phyloP scores from a whole-genome alignment of 2,888 invertebrate genomes.

The Mimachlamys varia region DNA sequence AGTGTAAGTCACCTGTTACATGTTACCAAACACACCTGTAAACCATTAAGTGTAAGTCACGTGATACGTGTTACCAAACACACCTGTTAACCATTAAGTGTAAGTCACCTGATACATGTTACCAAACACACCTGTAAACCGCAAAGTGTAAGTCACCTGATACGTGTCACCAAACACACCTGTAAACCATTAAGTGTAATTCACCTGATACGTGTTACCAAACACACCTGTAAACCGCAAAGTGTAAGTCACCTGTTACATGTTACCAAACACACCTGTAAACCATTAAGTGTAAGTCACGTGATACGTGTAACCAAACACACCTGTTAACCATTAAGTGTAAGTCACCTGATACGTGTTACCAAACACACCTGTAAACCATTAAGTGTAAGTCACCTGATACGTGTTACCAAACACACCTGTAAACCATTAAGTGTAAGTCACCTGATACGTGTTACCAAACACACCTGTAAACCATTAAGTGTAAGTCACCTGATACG shows the following conservation, averaged over 20 bases:
- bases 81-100: too few relatives aligned
- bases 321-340: too few relatives aligned
- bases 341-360: conserved; percentile 73
- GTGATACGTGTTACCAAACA: conserved; percentile 75
- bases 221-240: too few relatives aligned
- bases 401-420: conserved; percentile 75
- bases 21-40: conserved; percentile 74
- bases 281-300: conserved; percentile 70
- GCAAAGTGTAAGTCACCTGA: conserved; percentile 71
- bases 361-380: conserved; percentile 74
- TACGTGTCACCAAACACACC: conserved; percentile 75
- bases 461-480: too few relatives aligned
- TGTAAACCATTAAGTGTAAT: too few relatives aligned
- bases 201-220: conserved; percentile 74
- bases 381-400: conserved; percentile 71
- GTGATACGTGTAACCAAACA: conserved; percentile 75
- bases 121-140: conserved; percentile 74
- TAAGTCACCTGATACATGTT: conserved; percentile 73
- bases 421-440: too few relatives aligned
- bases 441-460: conserved; percentile 74
- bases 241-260: conserved; percentile 72
- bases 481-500: conserved; percentile 72
- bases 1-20: conserved; percentile 72
- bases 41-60: conserved; percentile 70
- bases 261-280: conserved; percentile 74